Evolutionary conservation across 2,888 invertebrate species (phyloP).

Genomic region (Eulithis prunata): DNA sequence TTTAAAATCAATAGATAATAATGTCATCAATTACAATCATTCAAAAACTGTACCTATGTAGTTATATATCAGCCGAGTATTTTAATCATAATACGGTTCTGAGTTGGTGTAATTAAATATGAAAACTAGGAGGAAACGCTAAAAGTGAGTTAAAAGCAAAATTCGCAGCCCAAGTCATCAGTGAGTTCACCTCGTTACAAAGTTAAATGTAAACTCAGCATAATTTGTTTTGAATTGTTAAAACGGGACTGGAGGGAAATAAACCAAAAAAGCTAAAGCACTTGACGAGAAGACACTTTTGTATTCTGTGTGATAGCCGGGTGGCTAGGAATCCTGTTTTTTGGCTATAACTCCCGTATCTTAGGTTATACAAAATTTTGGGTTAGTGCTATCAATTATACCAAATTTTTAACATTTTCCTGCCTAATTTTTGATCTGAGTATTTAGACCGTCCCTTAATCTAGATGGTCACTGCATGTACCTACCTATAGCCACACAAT

Average conservation of each 20-base stretch:
- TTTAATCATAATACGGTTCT: not conserved
- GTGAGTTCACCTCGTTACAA: conserved; percentile 45
- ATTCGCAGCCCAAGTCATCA: conserved; percentile 49
- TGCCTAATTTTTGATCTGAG: no score
- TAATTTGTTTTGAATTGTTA: conserved; percentile 28
- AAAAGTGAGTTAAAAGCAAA: conserved; percentile 46
- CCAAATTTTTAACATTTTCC: no score
- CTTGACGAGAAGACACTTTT: not conserved
- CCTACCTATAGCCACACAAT: no score
- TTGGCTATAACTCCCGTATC: no score
- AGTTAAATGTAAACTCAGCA: conserved; percentile 42
- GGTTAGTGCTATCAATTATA: no score
- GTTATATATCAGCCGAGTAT: not conserved
- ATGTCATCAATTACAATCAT: no score
- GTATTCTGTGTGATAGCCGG: no score
- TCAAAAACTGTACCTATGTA: not conserved
- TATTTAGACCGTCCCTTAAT: no score
- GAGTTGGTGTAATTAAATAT: conserved; percentile 47
- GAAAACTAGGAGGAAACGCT: conserved; percentile 41
- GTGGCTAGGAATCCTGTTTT: no score
- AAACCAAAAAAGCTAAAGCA: conserved; percentile 5
- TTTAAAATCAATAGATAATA: no score
- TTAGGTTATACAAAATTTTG: no score
- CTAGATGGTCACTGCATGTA: no score
- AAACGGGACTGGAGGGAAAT: conserved; percentile 17